Evolutionary conservation across 2,797 vertebrate genomes (phyloP).

Genomic region (Sternotherus odoratus): DNA sequence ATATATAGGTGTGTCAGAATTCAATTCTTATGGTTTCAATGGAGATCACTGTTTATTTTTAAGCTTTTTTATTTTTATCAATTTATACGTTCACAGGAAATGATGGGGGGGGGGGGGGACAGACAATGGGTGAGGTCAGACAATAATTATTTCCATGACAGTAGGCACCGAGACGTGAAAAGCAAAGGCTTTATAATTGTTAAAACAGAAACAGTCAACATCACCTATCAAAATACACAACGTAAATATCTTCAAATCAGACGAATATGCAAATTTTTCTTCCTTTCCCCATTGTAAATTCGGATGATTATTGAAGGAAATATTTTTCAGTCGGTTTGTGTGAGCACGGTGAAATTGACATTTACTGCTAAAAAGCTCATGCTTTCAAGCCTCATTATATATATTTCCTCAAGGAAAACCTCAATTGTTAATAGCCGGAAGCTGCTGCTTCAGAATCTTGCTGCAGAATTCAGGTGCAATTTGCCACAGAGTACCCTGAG

Average conservation of each 20-base stretch:
- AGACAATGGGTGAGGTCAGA: background rate
- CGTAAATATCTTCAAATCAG: background rate
- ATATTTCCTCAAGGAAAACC: background rate
- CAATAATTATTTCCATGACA: background rate
- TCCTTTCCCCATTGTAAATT: background rate
- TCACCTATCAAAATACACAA: background rate
- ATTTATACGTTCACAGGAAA: background rate
- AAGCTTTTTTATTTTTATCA: background rate
- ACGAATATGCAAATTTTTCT: background rate
- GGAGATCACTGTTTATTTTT: background rate
- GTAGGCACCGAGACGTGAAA: background rate
- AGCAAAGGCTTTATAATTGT: background rate
- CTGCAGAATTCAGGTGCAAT: background rate
- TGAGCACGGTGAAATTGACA: background rate
- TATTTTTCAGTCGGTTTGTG: background rate
- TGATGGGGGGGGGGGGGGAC: background rate
- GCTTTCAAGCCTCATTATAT: background rate
- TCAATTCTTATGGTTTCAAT: background rate
- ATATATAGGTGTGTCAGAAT: background rate
- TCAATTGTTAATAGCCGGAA: background rate
- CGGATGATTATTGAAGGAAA: background rate
- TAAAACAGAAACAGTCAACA: background rate
- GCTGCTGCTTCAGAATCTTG: background rate
- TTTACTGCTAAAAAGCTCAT: background rate
- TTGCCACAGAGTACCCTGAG: background rate